A percentile compares a stretch with the other conserved stretches of the same genome.
phyloP scores from a whole-genome alignment of 2,797 vertebrate genomes.

The Buphagus erythrorhynchus region DNA sequence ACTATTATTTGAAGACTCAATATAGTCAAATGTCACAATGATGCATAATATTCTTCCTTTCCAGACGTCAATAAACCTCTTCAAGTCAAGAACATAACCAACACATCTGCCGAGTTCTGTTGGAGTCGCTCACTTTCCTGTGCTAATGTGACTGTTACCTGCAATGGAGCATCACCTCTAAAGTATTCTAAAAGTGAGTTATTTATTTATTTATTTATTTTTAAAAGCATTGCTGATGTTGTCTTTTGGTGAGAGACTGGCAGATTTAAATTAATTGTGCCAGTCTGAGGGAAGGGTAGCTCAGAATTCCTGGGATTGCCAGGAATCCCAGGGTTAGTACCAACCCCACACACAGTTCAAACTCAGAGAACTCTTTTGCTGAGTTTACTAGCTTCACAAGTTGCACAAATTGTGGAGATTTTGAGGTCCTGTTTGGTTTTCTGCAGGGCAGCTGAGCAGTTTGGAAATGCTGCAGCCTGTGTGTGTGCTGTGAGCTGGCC shows the following conservation, averaged over 20 bases:
- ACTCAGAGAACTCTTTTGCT: neutral
- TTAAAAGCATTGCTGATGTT: neutral
- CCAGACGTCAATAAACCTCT: accelerated
- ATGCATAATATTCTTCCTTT: neutral
- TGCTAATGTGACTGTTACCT: accelerated
- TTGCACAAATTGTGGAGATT: neutral
- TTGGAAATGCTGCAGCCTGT: neutral
- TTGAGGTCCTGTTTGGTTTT: neutral
- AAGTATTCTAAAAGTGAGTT: neutral
- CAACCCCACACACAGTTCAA: neutral
- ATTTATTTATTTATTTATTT: neutral
- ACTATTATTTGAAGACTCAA: neutral
- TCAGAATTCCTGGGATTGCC: neutral
- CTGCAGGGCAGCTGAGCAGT: neutral
- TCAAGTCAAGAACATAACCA: accelerated
- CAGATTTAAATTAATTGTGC: neutral
- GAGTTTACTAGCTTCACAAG: neutral
- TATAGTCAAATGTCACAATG: neutral
- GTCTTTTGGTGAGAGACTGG: neutral
- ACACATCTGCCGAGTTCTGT: accelerated
- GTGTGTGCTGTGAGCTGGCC: neutral
- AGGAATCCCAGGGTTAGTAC: too few species aligned
- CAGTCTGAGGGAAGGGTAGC: neutral
- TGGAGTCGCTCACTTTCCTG: accelerated
- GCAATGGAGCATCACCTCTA: accelerated